Evolutionary conservation across 2,888 invertebrate genomes (phyloP), one percentile per base, ranked within the genome.

Genomic region (Barypeithes pellucidus): DNA sequence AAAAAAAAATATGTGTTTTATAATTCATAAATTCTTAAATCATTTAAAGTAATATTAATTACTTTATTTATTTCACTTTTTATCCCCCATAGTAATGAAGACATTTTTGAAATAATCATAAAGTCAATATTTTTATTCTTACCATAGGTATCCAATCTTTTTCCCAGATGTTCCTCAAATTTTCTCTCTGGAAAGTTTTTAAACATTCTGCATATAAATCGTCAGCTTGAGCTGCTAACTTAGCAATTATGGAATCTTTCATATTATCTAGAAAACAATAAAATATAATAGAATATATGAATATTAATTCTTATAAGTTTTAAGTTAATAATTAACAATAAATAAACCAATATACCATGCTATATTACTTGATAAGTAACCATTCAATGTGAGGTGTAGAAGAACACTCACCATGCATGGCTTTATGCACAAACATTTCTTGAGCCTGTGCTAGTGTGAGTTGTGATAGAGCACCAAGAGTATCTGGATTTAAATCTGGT

Each of bases 391-490:
- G 7, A 20, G 16, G 18, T 52, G 14, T 54, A 43, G 16, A 33
- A 41, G 16, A 29, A 29, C 20, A 41, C 79, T 83, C 83, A 92
- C 93, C 95, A 82, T 92, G 90, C 77, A 95, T 94, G 63, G 98
- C 98, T 88, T 99, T 99, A 83, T 94, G 91, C 59, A 96, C 96
- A 85, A 99, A 95, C 77, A 97, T 94, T 88, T 99, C 99, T 87
- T 99, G 99, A 8, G 97, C 99, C 87, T 99, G 99, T 14, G 99
- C 98, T 57, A 99, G 88, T 97, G 98, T 98, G 61, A 99, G 87
- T 59, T 93, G 89, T 65, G 94, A 90, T 22, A 99, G 88, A 39
- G 97, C 96, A 72, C 91, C 90, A 66, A 99, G 89, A 20, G 97
- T 94, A 82, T 99, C 99, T 3, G 97, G 95, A 85, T 92, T 92